Conservation (phyloP, 2,888 invertebrate genomes). For the Eustalomyia histrio region DNA sequence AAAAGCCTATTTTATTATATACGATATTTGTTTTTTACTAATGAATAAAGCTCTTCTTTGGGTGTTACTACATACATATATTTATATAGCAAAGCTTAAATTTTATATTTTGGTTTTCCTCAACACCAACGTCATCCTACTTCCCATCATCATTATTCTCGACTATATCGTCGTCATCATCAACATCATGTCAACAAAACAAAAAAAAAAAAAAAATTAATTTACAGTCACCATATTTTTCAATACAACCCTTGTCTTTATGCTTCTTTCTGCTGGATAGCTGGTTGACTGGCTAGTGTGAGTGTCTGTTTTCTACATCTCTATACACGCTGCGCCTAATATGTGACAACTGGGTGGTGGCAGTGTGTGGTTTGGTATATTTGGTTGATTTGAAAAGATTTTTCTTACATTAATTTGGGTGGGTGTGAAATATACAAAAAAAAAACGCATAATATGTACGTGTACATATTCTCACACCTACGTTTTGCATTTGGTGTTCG, state of each 20-base stretch:
- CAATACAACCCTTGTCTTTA: constrained; percentile 5
- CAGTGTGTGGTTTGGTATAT: background rate
- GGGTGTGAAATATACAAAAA: constrained; percentile 43
- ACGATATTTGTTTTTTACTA: constrained; percentile 7
- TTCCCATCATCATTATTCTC: background rate
- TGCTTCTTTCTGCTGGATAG: background rate
- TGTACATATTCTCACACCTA: constrained; percentile 39
- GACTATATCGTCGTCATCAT: background rate
- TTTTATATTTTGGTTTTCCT: constrained; percentile 13
- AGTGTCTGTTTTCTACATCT: constrained; percentile 15
- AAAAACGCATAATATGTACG: constrained; percentile 29
- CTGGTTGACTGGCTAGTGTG: background rate
- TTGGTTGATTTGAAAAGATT: constrained; percentile 17
- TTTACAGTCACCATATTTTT: constrained; percentile 23
- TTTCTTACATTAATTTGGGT: constrained; percentile 41
- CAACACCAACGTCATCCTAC: constrained; percentile 3
- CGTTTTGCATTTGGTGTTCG: background rate
- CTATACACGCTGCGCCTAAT: background rate
- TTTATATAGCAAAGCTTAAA: constrained; percentile 13
- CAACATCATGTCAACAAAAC: constrained; percentile 11
- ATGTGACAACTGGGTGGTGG: background rate
- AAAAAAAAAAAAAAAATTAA: constrained; percentile 4
- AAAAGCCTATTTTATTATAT: constrained; percentile 51
- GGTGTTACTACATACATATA: background rate
- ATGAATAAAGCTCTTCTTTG: constrained; percentile 19